Conservation (phyloP, 2,113 vertebrate species). For the zebrafish (Danio rerio) region GRCz12tu NC_133180.1:32414001-32414500, state of each 20-base stretch:
- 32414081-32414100: too few species aligned
- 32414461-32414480: not conserved
- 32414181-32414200: not conserved
- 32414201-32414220: not conserved
- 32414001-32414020: too few species aligned
- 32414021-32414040: too few species aligned
- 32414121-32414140: too few species aligned
- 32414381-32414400: slow-evolving; percentile 90
- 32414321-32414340: slow-evolving; percentile 95
- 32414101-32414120: too few species aligned
- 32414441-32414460: slow-evolving; percentile 25
- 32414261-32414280: slow-evolving; percentile 4
- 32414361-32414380: slow-evolving; percentile 94
- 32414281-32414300: too few species aligned
- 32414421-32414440: slow-evolving; percentile 97
- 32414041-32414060: too few species aligned
- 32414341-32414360: slow-evolving; percentile 98
- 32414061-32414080: too few species aligned
- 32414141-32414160: not conserved
- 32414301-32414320: slow-evolving; percentile 34
- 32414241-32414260: not conserved
- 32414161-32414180: not conserved
- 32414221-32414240: not conserved
- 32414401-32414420: slow-evolving; percentile 97
- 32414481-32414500: not conserved